These are phyloP conservation scores for Helarctos malayanus DNA, from an alignment of 2,797 vertebrate species.

Conservation along the genomic window DNA sequence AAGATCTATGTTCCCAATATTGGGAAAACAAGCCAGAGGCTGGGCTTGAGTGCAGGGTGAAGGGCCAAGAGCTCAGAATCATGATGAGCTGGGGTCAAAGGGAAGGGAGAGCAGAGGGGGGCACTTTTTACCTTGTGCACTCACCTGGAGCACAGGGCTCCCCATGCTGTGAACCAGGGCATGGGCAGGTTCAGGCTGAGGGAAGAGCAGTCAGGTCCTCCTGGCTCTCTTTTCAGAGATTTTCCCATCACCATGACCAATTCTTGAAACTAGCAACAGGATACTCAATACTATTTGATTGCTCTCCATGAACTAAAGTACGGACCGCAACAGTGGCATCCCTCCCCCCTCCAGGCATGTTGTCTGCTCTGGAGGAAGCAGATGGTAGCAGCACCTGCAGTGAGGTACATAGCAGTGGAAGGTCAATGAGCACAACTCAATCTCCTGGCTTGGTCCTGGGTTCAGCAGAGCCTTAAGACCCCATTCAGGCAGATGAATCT, in stretches of 20 bases:
- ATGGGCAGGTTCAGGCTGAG: fast-evolving
- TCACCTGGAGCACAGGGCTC: fast-evolving
- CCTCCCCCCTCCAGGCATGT: neutral
- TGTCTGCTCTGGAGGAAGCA: fast-evolving
- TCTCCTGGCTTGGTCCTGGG: neutral
- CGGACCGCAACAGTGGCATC: fast-evolving
- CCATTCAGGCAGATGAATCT: neutral
- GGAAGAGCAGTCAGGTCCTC: neutral
- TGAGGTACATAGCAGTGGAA: fast-evolving
- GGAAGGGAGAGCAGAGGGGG: too few species aligned
- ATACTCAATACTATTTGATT: fast-evolving
- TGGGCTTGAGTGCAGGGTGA: neutral
- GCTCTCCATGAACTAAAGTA: fast-evolving
- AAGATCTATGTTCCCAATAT: too few species aligned
- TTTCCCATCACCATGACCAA: neutral
- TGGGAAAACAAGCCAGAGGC: fast-evolving
- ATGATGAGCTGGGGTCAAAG: neutral
- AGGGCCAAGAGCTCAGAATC: neutral
- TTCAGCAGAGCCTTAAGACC: too few species aligned
- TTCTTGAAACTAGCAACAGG: neutral
- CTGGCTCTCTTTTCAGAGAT: neutral
- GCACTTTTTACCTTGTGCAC: fast-evolving
- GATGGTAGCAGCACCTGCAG: neutral
- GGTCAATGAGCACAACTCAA: fast-evolving
- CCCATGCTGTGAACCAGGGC: neutral